phyloP scores from a whole-genome alignment of 1,140 invertebrate species.

The Ips typographus region DNA sequence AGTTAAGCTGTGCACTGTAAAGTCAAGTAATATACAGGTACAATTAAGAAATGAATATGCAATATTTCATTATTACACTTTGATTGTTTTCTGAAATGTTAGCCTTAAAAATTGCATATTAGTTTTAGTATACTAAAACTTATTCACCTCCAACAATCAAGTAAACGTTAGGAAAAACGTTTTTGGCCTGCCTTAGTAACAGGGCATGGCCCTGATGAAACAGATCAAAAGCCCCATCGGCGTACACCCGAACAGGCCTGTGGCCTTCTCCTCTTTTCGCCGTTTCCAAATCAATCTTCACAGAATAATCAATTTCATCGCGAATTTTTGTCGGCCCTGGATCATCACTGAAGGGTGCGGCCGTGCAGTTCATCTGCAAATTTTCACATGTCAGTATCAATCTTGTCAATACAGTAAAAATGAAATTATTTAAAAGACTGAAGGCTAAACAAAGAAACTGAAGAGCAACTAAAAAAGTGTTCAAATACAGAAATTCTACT shows the following conservation, averaged over 20 bases:
- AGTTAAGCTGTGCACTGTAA: no score
- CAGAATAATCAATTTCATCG: constrained; percentile 78
- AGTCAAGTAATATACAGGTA: no score
- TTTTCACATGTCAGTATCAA: not conserved
- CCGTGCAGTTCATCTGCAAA: constrained; percentile 69
- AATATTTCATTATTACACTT: no score
- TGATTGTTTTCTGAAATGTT: not conserved
- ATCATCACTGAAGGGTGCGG: constrained; percentile 90
- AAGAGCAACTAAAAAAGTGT: no score
- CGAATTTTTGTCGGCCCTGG: constrained; percentile 74
- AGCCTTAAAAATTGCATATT: constrained; percentile 9
- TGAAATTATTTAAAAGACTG: no score
- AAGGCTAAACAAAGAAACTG: no score
- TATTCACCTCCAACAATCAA: constrained; percentile 93
- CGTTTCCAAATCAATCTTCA: constrained; percentile 80
- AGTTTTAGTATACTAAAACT: constrained; percentile 6
- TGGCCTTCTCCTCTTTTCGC: constrained; percentile 76
- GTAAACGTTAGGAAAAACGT: constrained; percentile 95
- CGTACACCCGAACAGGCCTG: constrained; percentile 87
- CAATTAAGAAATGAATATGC: no score
- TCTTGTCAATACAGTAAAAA: no score
- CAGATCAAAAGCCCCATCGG: constrained; percentile 97
- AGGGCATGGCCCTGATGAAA: constrained; percentile 97
- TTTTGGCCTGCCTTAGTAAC: constrained; percentile 97
- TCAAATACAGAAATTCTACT: no score